These are phyloP conservation scores for Ianthella basta DNA, from an alignment of 37 sponge, comb jelly and placozoan genomes.

Conservation along the genomic window DNA sequence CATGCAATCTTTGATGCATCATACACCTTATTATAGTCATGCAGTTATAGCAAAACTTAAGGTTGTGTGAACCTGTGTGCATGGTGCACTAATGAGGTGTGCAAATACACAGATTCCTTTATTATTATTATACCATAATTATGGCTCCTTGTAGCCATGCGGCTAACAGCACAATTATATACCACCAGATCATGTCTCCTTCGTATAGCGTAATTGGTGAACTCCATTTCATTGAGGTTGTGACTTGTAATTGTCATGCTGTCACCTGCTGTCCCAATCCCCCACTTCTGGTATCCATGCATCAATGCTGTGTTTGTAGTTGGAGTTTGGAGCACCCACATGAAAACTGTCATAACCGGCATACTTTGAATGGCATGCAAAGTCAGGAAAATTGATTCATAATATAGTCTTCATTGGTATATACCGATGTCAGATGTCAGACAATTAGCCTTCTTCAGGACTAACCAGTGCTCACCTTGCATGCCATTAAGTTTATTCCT, in stretches of 20 bases:
- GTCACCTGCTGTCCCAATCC: slow-evolving; percentile 15
- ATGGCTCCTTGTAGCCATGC: neutral
- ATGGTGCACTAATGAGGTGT: too few relatives aligned
- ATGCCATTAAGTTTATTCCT: too few relatives aligned
- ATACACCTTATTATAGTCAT: too few relatives aligned
- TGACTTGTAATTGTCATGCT: neutral
- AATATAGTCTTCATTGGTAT: neutral
- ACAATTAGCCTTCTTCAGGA: too few relatives aligned
- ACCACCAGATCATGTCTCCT: neutral
- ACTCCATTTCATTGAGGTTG: neutral
- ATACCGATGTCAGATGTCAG: slow-evolving; percentile 11
- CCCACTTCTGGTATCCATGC: neutral
- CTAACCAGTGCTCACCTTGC: too few relatives aligned
- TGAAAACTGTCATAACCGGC: slow-evolving; percentile 24
- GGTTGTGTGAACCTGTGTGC: too few relatives aligned
- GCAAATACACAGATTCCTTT: too few relatives aligned
- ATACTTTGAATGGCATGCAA: neutral
- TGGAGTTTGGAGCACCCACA: neutral
- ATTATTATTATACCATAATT: too few relatives aligned
- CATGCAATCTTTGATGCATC: too few relatives aligned
- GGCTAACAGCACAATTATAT: slow-evolving; percentile 11
- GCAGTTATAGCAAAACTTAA: too few relatives aligned
- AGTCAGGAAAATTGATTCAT: slow-evolving; percentile 7
- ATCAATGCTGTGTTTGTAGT: slow-evolving; percentile 24
- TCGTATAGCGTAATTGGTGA: slow-evolving; percentile 29